Evolutionary conservation across 2,113 vertebrate genomes (phyloP).

Genomic region (Morphnarchus princeps): DNA sequence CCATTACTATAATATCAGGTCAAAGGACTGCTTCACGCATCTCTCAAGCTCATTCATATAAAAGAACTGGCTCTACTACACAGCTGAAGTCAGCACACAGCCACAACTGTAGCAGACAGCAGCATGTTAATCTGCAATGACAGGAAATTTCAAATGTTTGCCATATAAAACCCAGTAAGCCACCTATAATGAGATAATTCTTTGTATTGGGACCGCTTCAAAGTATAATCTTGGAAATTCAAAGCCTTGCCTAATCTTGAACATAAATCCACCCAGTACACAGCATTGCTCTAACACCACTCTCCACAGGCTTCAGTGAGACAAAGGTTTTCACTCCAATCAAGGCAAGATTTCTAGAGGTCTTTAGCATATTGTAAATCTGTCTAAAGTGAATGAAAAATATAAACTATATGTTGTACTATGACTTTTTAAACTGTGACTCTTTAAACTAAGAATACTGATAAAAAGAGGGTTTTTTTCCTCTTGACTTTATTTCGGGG

Average conservation of each 20-base stretch:
- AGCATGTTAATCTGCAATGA: not conserved
- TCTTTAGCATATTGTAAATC: not conserved
- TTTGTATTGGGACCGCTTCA: not conserved
- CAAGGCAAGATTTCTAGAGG: not conserved
- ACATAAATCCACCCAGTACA: not conserved
- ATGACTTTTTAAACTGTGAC: not conserved
- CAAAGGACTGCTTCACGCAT: not conserved
- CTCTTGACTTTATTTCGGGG: not conserved
- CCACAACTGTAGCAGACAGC: not conserved
- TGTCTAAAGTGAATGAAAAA: not conserved
- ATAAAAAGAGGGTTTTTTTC: not conserved
- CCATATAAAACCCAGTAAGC: not conserved
- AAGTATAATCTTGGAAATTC: not conserved
- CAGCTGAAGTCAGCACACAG: not conserved
- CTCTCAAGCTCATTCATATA: not conserved
- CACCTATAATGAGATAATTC: not conserved
- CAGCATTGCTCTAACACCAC: not conserved
- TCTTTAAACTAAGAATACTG: not conserved
- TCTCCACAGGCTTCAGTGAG: not conserved
- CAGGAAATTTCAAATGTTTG: not conserved
- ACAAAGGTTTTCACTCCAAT: not conserved
- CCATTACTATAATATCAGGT: not conserved
- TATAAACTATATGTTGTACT: not conserved
- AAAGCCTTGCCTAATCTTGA: not conserved
- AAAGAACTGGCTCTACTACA: not conserved